These are phyloP conservation scores for Nanorana parkeri DNA, from an alignment of 2,113 vertebrate species.

Conservation along the genomic window DNA sequence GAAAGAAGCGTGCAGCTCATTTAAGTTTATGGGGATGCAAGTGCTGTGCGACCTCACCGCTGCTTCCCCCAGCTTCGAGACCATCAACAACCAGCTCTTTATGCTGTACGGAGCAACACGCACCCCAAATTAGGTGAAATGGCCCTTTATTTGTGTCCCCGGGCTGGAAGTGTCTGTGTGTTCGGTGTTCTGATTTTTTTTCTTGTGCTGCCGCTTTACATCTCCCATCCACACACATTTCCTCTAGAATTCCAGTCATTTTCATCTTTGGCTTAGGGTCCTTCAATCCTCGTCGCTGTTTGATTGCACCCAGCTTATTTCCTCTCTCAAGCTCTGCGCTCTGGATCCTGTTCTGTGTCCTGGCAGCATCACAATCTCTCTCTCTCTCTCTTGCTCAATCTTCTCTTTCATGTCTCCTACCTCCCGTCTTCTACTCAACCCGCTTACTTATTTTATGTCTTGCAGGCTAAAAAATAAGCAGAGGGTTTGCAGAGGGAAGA, in stretches of 20 bases:
- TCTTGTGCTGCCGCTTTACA: background rate
- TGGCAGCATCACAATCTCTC: conserved; percentile 20
- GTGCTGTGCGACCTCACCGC: too few relatives aligned
- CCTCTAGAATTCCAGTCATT: background rate
- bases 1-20: too few relatives aligned
- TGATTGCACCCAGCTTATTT: background rate
- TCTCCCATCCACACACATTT: background rate
- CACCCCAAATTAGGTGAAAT: too few relatives aligned
- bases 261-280: background rate
- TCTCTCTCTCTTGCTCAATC: conserved; percentile 8
- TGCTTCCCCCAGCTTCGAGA: too few relatives aligned
- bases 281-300: background rate
- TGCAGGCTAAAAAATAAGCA: conserved; percentile 28
- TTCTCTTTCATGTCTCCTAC: conserved; percentile 28
- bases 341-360: background rate
- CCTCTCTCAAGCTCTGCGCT: background rate
- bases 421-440: conserved; percentile 6
- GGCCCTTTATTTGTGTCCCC: too few relatives aligned
- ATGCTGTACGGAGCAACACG: too few relatives aligned
- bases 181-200: background rate
- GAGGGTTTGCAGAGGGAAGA: conserved; percentile 9
- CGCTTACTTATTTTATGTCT: conserved; percentile 25
- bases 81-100: too few relatives aligned
- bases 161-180: too few relatives aligned
- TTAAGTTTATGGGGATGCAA: too few relatives aligned